Base-by-base conservation (phyloP, 2,888 invertebrate genomes). In the Torymus texanus region DNA sequence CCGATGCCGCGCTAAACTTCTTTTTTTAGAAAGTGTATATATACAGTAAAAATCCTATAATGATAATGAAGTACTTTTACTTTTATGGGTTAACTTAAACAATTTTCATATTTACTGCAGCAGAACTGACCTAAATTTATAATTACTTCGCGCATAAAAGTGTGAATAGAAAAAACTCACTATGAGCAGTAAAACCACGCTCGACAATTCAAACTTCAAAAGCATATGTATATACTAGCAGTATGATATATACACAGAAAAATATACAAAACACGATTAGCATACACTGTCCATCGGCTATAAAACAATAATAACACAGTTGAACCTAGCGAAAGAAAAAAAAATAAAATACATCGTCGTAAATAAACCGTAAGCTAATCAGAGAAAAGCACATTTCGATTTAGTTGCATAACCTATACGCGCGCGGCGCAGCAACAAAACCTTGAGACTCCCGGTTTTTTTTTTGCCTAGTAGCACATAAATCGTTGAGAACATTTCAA, bases 401-500 rank as follows among this genome's bases (percentile, higher is more conserved):
- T 41, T 41, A 41, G 14, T 63, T 63, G 41, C 41, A 41, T 41
- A 41, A 41, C 41, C 5, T 8, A 8, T 8, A 8, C 41, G 41
- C 29, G 41, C 41, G 41, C 29, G 29, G 5, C 29, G 8, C 8
- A 41, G 58, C 50, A 70, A 70, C 24, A 50, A 53, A 66, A 65
- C 41, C 41, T n/a, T 8, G 21, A n/a, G 61, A 65, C 66, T 16
- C n/a, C 41, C 41, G 66, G 53, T 56, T 14, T 74, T 29, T 62
- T 73, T n/a, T 50, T 29, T 62, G 56, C 70, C 24, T 14, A 21
- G 66, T 14, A 21, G 66, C 71, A 53, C 41, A 71, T 79, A 79
- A 74, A 75, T 79, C 55, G 41, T 8, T 55, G 14, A 67, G 70
- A 79, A 71, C 66, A 65, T 61, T 75, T 76, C 63, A 68, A 75